Evolutionary conservation across 2,888 invertebrate genomes (phyloP).

Genomic region (Clitarchus hookeri): DNA sequence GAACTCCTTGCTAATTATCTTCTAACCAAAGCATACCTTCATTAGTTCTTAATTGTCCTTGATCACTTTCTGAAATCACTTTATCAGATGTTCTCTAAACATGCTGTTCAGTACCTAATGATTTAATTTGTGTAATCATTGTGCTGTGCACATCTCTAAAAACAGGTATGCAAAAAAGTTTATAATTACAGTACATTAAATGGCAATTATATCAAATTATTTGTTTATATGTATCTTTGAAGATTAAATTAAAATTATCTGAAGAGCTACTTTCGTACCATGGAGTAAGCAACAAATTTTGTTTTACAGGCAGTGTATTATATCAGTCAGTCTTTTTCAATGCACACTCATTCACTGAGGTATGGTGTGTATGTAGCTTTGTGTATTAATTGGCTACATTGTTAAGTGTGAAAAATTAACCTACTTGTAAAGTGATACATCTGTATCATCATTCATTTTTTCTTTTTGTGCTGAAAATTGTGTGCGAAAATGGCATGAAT

Average conservation of each 20-base stretch:
- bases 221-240: neutral
- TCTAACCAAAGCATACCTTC: no score
- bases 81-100: neutral
- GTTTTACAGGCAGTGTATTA: neutral
- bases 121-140: neutral
- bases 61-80: neutral
- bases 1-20: no score
- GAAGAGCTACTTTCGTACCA: conserved; percentile 1
- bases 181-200: neutral
- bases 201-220: neutral
- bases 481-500: no score
- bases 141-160: neutral
- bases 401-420: no score
- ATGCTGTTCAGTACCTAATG: neutral
- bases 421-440: no score
- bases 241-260: neutral
- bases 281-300: neutral
- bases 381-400: neutral
- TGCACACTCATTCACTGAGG: neutral
- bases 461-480: neutral
- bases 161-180: neutral
- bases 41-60: neutral
- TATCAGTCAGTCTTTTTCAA: neutral
- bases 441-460: no score
- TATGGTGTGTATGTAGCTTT: neutral